A percentile compares a stretch with the other conserved stretches of the same genome.
Conservation (phyloP, 2,888 invertebrate genomes). For the Protodeltote pygarga region DNA sequence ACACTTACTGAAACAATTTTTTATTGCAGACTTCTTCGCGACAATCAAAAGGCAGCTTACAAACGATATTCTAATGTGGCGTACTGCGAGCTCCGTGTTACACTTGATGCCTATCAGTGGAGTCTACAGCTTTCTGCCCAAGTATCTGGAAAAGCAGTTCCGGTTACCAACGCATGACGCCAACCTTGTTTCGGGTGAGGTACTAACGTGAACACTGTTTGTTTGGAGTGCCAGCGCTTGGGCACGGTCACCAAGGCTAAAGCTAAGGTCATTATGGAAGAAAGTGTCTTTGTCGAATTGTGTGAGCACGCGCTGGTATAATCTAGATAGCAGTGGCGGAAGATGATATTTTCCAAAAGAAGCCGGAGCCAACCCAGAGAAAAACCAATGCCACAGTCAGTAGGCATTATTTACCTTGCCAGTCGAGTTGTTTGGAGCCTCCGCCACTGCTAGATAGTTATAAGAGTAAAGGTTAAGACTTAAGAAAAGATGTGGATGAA, state of each 20-base stretch:
- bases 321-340: too few relatives aligned
- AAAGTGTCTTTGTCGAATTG: too few relatives aligned
- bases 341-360: too few relatives aligned
- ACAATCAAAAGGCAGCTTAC: slow-evolving; percentile 90
- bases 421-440: too few relatives aligned
- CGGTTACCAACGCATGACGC: slow-evolving; percentile 95
- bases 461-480: too few relatives aligned
- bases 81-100: slow-evolving; percentile 96
- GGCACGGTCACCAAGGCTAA: neutral
- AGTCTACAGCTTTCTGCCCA: slow-evolving; percentile 96
- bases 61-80: slow-evolving; percentile 96
- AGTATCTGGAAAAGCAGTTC: slow-evolving; percentile 97
- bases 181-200: slow-evolving; percentile 95
- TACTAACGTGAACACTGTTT: slow-evolving; percentile 60
- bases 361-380: too few relatives aligned
- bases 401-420: too few relatives aligned
- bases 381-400: too few relatives aligned
- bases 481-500: too few relatives aligned
- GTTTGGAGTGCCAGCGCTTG: slow-evolving; percentile 21
- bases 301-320: too few relatives aligned
- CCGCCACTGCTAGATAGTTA: too few relatives aligned
- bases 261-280: too few relatives aligned
- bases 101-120: slow-evolving; percentile 97
- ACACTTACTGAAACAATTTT: neutral
- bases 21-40: slow-evolving; percentile 76